Evolutionary conservation across 2,797 vertebrate species (phyloP), one percentile per base, ranked within the genome.

Genomic region (Enteromius viviparus): DNA sequence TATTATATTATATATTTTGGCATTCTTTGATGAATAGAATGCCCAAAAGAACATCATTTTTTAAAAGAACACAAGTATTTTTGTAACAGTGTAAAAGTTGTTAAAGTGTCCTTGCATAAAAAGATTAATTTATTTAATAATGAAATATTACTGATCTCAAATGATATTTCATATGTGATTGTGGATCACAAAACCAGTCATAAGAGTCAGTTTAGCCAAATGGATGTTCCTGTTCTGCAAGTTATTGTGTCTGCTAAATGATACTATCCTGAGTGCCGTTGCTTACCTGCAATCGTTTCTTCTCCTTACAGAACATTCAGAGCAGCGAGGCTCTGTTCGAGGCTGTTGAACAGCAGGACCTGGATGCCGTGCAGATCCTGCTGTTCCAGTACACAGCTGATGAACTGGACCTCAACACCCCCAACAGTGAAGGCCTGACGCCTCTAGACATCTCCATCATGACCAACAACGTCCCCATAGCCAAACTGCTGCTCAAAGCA

Each of bases 331-430:
- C 96, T 14, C 90, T 99, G 89, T 95, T 98, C 1, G 97, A 99
- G 89, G 98, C 97, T 0, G 96, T 99, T 62, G 98, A 99, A 88
- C 98, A 99, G 92, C 98, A 99, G 92, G 98, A 99, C 85, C 88
- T 98, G 91, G 97, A 98, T 11, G 90, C 96, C 0, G 97, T 99
- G 47, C 97, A 97, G 92, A 94, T 97, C 51, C 96, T 99, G 60
- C 94, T 99, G 17, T 96, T 93, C 88, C 98, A 98, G 89, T 97
- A 96, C 82, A 95, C 96, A 0, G 87, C 93, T 0, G 97, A 99
- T 34, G 97, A 99, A n/a, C 92, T 99, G 90, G 97, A 99, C 90
- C 93, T 98, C 79, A 99, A 97, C 92, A 97, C 96, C 0, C 97
- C 98, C 2, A 97, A 96, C 92, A 96, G 96, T 0, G 97, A 97